These are phyloP conservation scores for Perithous albicinctus DNA, from an alignment of 2,888 invertebrate genomes.

Conservation along the genomic window DNA sequence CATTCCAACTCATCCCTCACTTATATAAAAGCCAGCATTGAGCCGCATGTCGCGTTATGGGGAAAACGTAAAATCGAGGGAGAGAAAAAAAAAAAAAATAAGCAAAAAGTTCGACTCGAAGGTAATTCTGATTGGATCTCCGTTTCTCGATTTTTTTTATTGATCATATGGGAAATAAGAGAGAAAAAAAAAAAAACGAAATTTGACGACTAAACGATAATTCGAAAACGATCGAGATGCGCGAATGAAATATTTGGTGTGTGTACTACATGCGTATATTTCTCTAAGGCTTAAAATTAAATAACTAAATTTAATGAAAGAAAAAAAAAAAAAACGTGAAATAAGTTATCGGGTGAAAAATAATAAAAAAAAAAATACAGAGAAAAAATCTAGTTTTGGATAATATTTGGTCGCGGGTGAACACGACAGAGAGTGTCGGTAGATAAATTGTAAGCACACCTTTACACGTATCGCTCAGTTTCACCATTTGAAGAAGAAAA, in stretches of 20 bases:
- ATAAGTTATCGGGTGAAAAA: conserved; percentile 56
- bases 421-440: conserved; percentile 62
- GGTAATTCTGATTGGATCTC: conserved; percentile 45
- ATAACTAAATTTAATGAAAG: conserved; percentile 68
- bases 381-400: conserved; percentile 79
- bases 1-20: conserved; percentile 42
- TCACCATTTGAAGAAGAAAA: conserved; percentile 53
- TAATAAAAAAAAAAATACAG: conserved; percentile 64
- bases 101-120: conserved; percentile 52
- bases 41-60: conserved; percentile 29
- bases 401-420: conserved; percentile 75
- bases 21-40: conserved; percentile 24
- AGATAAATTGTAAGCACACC: conserved; percentile 64
- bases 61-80: conserved; percentile 45
- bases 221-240: conserved; percentile 59
- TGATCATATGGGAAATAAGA: conserved; percentile 51
- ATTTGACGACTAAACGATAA: conserved; percentile 52
- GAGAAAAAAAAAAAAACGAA: conserved; percentile 21
- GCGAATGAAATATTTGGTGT: conserved; percentile 69
- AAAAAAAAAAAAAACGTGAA: conserved; percentile 39
- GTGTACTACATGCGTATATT: conserved; percentile 70
- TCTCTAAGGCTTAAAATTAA: conserved; percentile 70
- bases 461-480: conserved; percentile 67
- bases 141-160: conserved; percentile 42
- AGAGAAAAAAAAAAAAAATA: conserved; percentile 52